Evolutionary conservation across 2,797 vertebrate species (phyloP).

Genomic region (Pampus argenteus): DNA sequence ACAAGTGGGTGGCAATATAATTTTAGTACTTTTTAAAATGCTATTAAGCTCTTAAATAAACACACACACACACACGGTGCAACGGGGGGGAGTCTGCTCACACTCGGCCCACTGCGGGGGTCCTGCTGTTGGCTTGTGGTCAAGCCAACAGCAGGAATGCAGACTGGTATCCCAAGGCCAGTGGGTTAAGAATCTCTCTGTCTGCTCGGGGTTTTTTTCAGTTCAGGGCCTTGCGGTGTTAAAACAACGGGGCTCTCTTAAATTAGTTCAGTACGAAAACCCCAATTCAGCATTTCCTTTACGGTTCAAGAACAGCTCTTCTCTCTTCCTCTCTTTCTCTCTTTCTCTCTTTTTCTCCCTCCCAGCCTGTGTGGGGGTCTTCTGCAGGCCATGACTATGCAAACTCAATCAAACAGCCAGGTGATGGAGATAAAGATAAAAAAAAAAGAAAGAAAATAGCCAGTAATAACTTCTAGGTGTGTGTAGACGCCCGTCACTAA

Average conservation of each 20-base stretch:
- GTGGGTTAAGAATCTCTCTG: conserved; percentile 66
- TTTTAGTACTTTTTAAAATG: conserved; percentile 29
- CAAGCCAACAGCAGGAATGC: conserved; percentile 66
- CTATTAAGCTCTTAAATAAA: conserved; percentile 51
- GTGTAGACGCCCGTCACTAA: conserved; percentile 4
- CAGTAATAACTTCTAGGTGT: not conserved
- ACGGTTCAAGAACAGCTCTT: conserved; percentile 48
- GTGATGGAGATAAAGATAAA: conserved; percentile 55
- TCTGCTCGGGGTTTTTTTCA: conserved; percentile 52
- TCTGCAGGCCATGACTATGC: conserved; percentile 38
- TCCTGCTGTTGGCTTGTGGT: conserved; percentile 65
- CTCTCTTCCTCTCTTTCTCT: not conserved
- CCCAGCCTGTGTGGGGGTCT: conserved; percentile 27
- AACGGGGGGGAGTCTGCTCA: conserved; percentile 46
- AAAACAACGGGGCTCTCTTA: conserved; percentile 68
- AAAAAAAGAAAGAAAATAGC: too few species aligned
- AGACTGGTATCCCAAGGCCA: conserved; percentile 66
- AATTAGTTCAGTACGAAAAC: conserved; percentile 62
- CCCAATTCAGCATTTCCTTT: conserved; percentile 64
- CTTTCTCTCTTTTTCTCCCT: not conserved
- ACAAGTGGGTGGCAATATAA: conserved; percentile 40
- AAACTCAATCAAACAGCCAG: conserved; percentile 59
- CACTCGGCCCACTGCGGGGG: conserved; percentile 55
- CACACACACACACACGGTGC: conserved; percentile 41
- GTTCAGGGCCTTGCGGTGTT: conserved; percentile 40